Evolutionary conservation across 2,888 invertebrate genomes (phyloP), one percentile per base, ranked within the genome.

Genomic region (Zhuqinia jingwanae): DNA sequence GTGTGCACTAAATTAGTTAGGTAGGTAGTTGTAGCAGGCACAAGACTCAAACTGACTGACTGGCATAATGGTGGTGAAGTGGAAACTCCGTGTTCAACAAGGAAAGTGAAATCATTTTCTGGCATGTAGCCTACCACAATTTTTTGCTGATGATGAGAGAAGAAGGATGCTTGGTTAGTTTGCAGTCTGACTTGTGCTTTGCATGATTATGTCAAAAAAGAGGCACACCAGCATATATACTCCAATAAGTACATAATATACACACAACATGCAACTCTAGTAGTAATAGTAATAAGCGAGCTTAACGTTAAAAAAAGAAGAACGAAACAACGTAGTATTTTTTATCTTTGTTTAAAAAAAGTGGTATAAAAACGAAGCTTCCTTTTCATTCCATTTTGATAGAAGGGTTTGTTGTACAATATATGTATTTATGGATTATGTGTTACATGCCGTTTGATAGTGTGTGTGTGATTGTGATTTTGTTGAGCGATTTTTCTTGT

Each of bases 21-120:
- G n/a, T n/a, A n/a, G 22, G 22, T 58, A 58, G 5, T 2, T 22
- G 22, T 22, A 17, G 6, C 30, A 15, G 15, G 0, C 25, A 27
- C 17, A 20, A 6, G 20, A 56, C 27, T 25, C 3, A 63, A 63
- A 63, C 63, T 30, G 63, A 30, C 63, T 30, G 10, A 15, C 25
- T 63, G 30, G 25, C 25, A 13, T 63, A 63, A 30, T n/a, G 17
- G 63, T 63, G 63, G 2, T 63, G 30, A 63, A 63, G 63, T 63
- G 63, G 63, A 63, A 63, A 63, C 63, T 30, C 63, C 63, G 63
- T 63, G 63, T 30, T 63, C n/a, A 53, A 53, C 50, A 77, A 77
- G 60, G 77, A 77, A 60, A 77, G 60, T 25, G 77, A 60, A 80
- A 42, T 65, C 68, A 70, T 80, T 80, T 80, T 80, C 80, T 80